Base-by-base conservation (phyloP, 1,140 invertebrate species). In the Achroia grisella region DNA sequence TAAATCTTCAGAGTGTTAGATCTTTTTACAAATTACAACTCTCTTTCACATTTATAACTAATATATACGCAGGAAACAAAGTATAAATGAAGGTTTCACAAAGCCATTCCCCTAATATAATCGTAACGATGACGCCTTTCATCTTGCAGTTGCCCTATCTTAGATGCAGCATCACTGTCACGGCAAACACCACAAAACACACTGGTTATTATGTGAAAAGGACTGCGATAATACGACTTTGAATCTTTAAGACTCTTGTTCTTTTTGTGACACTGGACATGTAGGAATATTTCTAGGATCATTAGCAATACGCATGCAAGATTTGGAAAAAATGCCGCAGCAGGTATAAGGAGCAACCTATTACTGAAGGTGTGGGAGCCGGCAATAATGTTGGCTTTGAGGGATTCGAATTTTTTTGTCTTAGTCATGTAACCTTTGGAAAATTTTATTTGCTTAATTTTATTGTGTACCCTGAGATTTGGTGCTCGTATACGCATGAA, bases 121-220 rank as follows among this genome's bases (percentile, higher is more conserved):
- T 74, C 67, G 66, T 80, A 75, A 34, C 62, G 56, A 40, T 59
- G 50, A 23, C 67, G 62, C 12, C 75, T 63, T 48, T 83, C 53
- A 17, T 79, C 75, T 39, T 83, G 79, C 36, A 83, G 41, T 36
- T 73, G 64, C 4, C 62, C 70, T 39, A 83, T 66, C 42, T 68
- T 75, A 8, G 56, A 71, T 10, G 71, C 68, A 44, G 60, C 62
- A 34, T 77, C 63, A 52, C 43, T 62, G 32, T 80, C 74, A 14
- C 76, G 56, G 35, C 79, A 83, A 8, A 69, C 62, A 14, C 79
- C 76, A 64, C 72, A 83, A 45, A 83, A 80, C 14, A 54, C 70
- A 28, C 72, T 75, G 0, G 76, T 75, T 6, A 83, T 54, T 4
- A 68, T 40, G 52, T 83, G 79, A 33, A 83, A 75, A 34, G 79